Base-by-base conservation (phyloP, 2,888 invertebrate species). In the Spatulosminthurus flaviceps region DNA sequence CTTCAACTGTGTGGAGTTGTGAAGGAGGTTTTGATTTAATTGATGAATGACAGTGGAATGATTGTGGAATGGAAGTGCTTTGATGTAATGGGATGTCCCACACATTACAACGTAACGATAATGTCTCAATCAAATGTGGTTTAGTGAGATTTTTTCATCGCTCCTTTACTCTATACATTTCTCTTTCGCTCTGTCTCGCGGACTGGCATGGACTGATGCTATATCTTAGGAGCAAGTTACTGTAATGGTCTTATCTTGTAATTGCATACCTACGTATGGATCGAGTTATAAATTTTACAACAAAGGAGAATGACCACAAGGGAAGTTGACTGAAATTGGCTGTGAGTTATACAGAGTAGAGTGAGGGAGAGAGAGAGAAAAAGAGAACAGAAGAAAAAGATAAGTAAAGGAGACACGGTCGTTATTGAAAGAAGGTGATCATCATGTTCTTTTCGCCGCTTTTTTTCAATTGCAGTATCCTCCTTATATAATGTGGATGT, bases 101-200 rank as follows among this genome's bases (percentile, higher is more conserved):
- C 43, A 22, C 71, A 34, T 70, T 26, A 21, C 41, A 11, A 2
- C n/a, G 26, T 43, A 29, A 77, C 70, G 43, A 69, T 77, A 78
- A 78, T 78, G 71, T 78, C 77, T 78, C 77, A 78, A 78, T 78
- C 77, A 78, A 34, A 76, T 76, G 75, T 66, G 66, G 75, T 76
- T 76, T 66, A 64, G 61, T 76, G 75, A 76, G 75, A 64, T 66
- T 76, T 75, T 74, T 75, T 75, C 28, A 2, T 66, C 64, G 13
- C 64, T 22, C 24, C n/a, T n/a, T n/a, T n/a, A n/a, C n/a, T n/a
- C n/a, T n/a, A n/a, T n/a, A n/a, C n/a, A n/a, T n/a, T n/a, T n/a
- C n/a, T n/a, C n/a, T n/a, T n/a, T n/a, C n/a, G n/a, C n/a, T n/a
- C n/a, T n/a, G n/a, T n/a, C n/a, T n/a, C n/a, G n/a, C n/a, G n/a